Percentiles rank a stretch among this genome's conserved stretches.
phyloP scores from a whole-genome alignment of 1,140 invertebrate genomes.

The Brachionus angularis region DNA sequence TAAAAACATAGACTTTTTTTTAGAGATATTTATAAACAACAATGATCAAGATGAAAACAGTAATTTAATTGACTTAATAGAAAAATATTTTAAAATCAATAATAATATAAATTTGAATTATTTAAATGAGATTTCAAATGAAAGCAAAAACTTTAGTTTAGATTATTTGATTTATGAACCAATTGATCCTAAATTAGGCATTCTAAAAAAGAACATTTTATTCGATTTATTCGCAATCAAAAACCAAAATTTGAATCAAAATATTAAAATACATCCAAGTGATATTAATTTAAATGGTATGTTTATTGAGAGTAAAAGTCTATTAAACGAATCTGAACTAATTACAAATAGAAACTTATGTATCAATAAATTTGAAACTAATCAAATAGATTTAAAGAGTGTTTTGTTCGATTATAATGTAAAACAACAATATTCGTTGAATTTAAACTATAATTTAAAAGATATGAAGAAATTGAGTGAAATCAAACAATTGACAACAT shows the following conservation, averaged over 20 bases:
- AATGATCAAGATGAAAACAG: background rate
- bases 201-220: background rate
- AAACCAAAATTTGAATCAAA: background rate
- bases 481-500: background rate
- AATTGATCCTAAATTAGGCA: constrained; percentile 11
- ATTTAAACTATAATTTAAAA: background rate
- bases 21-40: background rate
- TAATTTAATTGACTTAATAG: background rate
- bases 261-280: background rate
- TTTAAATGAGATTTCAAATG: background rate
- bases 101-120: background rate
- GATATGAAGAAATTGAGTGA: constrained; percentile 1
- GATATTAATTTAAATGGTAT: constrained; percentile 8
- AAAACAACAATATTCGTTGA: constrained; percentile 14
- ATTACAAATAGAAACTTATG: constrained; percentile 8
- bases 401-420: background rate
- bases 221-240: background rate
- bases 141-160: background rate
- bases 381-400: constrained; percentile 2
- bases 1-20: background rate
- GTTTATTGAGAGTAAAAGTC: constrained; percentile 21
- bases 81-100: constrained; percentile 8
- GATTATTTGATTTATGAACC: constrained; percentile 26
- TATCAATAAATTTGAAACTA: background rate
- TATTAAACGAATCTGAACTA: constrained; percentile 6